Conservation (phyloP, 2,797 vertebrate species). For the Chloroceryle inda region DNA sequence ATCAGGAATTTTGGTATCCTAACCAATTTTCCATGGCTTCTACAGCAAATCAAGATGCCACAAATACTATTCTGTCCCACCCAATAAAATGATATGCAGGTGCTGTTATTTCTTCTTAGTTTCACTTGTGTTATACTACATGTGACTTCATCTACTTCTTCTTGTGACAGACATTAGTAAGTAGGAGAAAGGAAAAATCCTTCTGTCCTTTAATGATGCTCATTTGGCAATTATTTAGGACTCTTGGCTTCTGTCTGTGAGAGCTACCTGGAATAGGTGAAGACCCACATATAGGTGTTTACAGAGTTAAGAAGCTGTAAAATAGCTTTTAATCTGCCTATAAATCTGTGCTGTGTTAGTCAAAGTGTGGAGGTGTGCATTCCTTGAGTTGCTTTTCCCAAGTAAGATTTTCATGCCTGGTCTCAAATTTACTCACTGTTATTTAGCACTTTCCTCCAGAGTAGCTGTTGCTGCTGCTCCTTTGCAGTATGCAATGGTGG, state of each 20-base stretch:
- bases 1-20: not conserved
- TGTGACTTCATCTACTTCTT: not conserved
- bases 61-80: not conserved
- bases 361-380: not conserved
- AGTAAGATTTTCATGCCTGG: not conserved
- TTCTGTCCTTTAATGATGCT: not conserved
- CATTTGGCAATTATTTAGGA: not conserved
- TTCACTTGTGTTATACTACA: not conserved
- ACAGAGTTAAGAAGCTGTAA: not conserved
- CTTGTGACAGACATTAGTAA: not conserved
- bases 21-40: not conserved
- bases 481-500: not conserved
- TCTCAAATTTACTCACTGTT: not conserved
- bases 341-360: not conserved
- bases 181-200: not conserved
- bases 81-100: not conserved
- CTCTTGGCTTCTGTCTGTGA: not conserved
- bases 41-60: not conserved
- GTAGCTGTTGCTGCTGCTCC: not conserved
- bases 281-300: not conserved
- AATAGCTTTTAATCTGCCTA: not conserved
- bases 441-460: not conserved
- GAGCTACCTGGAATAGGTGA: not conserved
- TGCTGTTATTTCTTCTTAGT: not conserved
- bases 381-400: not conserved